Conservation (phyloP, 2,888 invertebrate genomes). For the Philereme vetulata region DNA sequence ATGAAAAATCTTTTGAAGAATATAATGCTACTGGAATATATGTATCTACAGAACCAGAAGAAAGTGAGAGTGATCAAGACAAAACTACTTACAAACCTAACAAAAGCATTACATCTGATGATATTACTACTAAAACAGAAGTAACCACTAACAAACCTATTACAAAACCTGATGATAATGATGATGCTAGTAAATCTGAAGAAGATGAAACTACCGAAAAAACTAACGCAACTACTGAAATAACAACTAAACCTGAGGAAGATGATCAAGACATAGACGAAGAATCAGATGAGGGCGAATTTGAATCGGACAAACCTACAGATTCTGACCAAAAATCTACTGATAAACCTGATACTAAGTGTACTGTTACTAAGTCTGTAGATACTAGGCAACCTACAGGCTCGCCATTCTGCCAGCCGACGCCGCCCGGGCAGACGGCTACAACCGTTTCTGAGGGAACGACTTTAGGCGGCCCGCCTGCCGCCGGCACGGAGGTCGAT, state of each 20-base stretch:
- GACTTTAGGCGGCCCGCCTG: constrained; percentile 1
- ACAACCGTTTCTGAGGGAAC: not conserved
- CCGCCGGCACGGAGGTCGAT: constrained; percentile 21
- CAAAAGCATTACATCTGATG: not conserved
- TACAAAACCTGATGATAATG: not conserved
- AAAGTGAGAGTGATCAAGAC: not conserved
- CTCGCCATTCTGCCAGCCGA: constrained; percentile 23
- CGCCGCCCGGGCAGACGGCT: constrained; percentile 37
- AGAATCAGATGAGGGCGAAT: not conserved
- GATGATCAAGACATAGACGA: too few species aligned
- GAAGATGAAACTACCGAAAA: not conserved
- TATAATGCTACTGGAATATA: too few species aligned
- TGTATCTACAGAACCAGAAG: not conserved
- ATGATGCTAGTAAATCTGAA: not conserved
- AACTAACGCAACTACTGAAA: not conserved
- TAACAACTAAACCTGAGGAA: not conserved
- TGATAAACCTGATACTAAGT: not conserved
- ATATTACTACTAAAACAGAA: not conserved
- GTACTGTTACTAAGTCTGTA: not conserved
- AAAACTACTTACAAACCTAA: not conserved
- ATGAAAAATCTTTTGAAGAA: too few species aligned
- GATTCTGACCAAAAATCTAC: not conserved
- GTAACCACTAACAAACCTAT: not conserved
- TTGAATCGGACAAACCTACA: not conserved
- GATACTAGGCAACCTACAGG: not conserved